Percentiles rank a stretch among this genome's conserved stretches.
These are phyloP conservation scores for Heliconius aoede DNA, from an alignment of 2,888 invertebrate species.

Conservation along the genomic window DNA sequence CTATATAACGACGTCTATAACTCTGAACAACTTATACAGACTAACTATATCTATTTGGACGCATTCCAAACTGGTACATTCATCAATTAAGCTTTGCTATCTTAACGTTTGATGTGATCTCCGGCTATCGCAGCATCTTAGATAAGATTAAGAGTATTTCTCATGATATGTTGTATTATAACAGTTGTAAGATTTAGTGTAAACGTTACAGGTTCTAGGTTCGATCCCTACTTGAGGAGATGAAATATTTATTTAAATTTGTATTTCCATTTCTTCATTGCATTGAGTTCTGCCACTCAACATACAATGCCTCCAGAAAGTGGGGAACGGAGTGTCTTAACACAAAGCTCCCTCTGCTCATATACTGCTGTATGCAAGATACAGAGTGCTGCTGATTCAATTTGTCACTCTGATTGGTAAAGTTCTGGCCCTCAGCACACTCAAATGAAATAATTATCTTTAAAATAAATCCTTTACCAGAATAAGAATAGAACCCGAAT, in stretches of 20 bases:
- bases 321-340: too few relatives aligned
- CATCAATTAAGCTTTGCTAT: constrained; percentile 47
- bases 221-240: neutral
- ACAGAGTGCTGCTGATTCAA: too few relatives aligned
- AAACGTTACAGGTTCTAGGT: neutral
- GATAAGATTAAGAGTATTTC: neutral
- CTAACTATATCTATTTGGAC: constrained; percentile 45
- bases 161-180: neutral
- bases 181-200: neutral
- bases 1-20: constrained; percentile 34
- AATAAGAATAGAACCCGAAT: neutral
- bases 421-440: too few relatives aligned
- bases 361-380: too few relatives aligned
- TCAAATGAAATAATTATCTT: too few relatives aligned
- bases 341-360: too few relatives aligned
- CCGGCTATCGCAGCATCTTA: constrained; percentile 24
- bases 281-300: too few relatives aligned
- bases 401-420: too few relatives aligned
- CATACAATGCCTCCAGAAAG: too few relatives aligned
- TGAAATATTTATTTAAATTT: neutral
- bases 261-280: too few relatives aligned
- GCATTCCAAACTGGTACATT: constrained; percentile 44
- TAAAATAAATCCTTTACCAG: too few relatives aligned
- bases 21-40: constrained; percentile 38
- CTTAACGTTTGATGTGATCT: constrained; percentile 27